These are phyloP conservation scores for Podarcis raffonei DNA, from an alignment of 2,113 vertebrate genomes.

Conservation along the genomic window DNA sequence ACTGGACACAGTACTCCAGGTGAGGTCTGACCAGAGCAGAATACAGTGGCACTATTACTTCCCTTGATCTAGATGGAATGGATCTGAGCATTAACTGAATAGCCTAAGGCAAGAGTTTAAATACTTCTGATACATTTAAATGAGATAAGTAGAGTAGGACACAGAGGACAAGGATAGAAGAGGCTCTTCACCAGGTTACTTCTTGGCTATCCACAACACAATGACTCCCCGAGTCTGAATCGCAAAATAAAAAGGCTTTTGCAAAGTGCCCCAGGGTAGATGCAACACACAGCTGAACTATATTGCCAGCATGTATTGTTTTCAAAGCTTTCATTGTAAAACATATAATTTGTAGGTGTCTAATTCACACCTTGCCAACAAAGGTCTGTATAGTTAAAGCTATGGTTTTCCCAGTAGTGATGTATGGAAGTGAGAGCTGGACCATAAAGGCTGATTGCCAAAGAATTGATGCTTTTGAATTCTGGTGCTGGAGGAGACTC, in stretches of 20 bases:
- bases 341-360: no score
- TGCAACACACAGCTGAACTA: conserved; percentile 44
- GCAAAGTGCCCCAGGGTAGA: conserved; percentile 31
- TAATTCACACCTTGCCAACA: no score
- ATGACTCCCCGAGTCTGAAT: conserved; percentile 41
- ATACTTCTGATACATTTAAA: conserved; percentile 70
- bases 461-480: no score
- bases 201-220: conserved; percentile 43
- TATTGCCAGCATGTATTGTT: conserved; percentile 7
- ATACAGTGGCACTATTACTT: no score
- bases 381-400: no score
- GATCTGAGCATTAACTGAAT: conserved; percentile 69
- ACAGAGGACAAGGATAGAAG: not conserved
- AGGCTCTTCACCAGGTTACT: conserved; percentile 27
- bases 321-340: conserved; percentile 16
- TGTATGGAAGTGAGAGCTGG: no score
- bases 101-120: conserved; percentile 67
- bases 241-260: conserved; percentile 53
- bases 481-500: no score
- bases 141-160: conserved; percentile 61
- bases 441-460: no score
- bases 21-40: no score
- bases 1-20: no score
- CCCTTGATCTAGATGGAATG: no score
- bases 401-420: no score